Percentiles rank a stretch among this genome's conserved stretches.
phyloP scores from a whole-genome alignment of 2,797 vertebrate genomes.

The Gymnopithys bicolor region DNA sequence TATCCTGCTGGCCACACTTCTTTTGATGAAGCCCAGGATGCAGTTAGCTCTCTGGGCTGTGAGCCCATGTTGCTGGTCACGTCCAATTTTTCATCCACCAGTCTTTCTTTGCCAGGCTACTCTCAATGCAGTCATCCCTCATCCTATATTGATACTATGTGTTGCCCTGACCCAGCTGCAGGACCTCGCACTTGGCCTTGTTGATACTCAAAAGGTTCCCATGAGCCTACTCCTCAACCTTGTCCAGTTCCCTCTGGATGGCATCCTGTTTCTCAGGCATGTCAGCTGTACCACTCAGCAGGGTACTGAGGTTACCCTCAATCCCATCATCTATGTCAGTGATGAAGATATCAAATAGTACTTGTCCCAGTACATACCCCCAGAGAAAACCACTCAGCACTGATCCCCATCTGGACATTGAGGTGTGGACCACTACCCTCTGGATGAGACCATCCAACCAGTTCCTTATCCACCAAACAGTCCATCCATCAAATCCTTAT shows the following conservation, averaged over 20 bases:
- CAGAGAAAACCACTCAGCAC: not conserved
- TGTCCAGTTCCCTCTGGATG: not conserved
- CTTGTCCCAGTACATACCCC: not conserved
- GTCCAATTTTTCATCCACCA: not conserved
- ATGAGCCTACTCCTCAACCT: not conserved
- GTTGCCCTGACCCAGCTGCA: not conserved
- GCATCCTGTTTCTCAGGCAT: not conserved
- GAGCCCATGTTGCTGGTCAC: not conserved
- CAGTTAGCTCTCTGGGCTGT: not conserved
- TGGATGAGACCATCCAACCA: too few relatives aligned
- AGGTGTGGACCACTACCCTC: not conserved
- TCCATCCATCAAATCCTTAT: not conserved
- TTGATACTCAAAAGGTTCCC: not conserved
- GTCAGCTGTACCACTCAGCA: not conserved
- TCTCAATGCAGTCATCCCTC: not conserved
- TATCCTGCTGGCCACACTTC: not conserved
- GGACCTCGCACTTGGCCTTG: not conserved
- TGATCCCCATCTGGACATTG: not conserved
- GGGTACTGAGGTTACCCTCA: not conserved
- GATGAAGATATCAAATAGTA: not conserved
- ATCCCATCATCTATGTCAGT: too few relatives aligned
- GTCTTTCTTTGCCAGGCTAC: not conserved
- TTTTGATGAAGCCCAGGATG: not conserved
- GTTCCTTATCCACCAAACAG: not conserved
- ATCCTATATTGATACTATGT: not conserved